Percentiles rank a stretch among this genome's conserved stretches.
Evolutionary conservation across 1,140 invertebrate species (phyloP).

Genomic region (Thaumatotibia leucotreta): DNA sequence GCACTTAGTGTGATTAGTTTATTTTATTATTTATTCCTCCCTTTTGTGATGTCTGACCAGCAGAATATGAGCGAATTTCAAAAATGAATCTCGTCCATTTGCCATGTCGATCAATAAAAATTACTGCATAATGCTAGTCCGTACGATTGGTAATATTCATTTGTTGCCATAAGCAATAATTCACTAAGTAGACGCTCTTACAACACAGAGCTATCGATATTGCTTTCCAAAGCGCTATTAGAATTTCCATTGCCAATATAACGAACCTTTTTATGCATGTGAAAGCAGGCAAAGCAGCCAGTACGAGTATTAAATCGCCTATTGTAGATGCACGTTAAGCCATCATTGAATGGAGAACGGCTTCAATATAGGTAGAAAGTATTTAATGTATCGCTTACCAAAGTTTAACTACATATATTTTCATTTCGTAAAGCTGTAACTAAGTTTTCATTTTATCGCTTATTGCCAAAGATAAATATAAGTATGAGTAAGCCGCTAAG

Average conservation of each 20-base stretch:
- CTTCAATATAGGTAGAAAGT: constrained; percentile 47
- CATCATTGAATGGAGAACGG: constrained; percentile 57
- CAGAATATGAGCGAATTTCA: too few relatives aligned
- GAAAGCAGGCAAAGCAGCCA: neutral
- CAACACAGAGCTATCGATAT: neutral
- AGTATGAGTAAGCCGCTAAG: too few relatives aligned
- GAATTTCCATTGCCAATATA: neutral
- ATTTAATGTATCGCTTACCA: neutral
- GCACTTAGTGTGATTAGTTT: too few relatives aligned
- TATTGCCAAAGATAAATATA: too few relatives aligned
- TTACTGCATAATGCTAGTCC: neutral
- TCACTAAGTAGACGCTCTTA: too few relatives aligned
- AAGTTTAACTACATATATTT: too few relatives aligned
- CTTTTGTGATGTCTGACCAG: too few relatives aligned
- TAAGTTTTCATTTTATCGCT: too few relatives aligned
- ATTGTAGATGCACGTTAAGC: constrained; percentile 60
- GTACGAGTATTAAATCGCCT: constrained; percentile 43
- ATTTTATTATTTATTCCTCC: too few relatives aligned
- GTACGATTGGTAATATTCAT: neutral
- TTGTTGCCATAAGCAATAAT: neutral
- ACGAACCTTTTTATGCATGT: constrained; percentile 11
- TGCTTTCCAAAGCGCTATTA: neutral
- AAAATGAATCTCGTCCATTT: too few relatives aligned
- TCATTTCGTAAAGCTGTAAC: too few relatives aligned
- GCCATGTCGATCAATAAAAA: neutral